phyloP scores from a whole-genome alignment of 2,888 invertebrate species.

The Suillia variegata region DNA sequence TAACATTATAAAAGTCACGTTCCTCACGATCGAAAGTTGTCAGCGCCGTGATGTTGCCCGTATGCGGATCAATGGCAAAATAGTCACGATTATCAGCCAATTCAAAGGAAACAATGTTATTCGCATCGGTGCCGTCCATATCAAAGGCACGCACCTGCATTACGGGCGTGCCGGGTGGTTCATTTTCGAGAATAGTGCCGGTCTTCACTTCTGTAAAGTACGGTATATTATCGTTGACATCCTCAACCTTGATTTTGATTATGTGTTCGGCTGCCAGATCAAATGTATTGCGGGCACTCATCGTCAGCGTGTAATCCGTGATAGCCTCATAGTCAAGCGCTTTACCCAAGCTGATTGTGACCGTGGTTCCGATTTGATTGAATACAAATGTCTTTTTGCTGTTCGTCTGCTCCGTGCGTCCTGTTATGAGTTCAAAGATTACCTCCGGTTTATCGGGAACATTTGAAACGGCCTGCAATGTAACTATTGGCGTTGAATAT shows the following conservation, averaged over 20 bases:
- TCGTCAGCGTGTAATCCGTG: constrained; percentile 81
- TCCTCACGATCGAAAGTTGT: constrained; percentile 86
- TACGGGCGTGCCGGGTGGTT: constrained; percentile 79
- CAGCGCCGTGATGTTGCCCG: constrained; percentile 86
- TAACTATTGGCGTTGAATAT: constrained; percentile 73
- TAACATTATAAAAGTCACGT: constrained; percentile 84
- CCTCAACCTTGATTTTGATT: constrained; percentile 78
- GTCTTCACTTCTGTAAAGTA: constrained; percentile 81
- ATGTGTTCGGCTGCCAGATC: constrained; percentile 79
- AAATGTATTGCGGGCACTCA: constrained; percentile 81
- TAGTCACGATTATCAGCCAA: constrained; percentile 71
- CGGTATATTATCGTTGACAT: constrained; percentile 91
- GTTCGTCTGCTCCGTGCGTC: constrained; percentile 85
- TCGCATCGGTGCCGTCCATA: constrained; percentile 80
- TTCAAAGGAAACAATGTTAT: constrained; percentile 83
- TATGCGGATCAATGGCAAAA: constrained; percentile 83
- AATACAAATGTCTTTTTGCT: constrained; percentile 76
- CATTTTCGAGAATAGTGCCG: constrained; percentile 86
- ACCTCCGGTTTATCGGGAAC: constrained; percentile 75
- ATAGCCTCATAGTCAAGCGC: constrained; percentile 84
- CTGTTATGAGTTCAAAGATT: constrained; percentile 79
- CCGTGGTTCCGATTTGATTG: constrained; percentile 72
- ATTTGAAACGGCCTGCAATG: constrained; percentile 78
- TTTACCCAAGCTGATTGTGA: constrained; percentile 77
- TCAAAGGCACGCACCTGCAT: constrained; percentile 87